Base-by-base conservation (phyloP, 2,888 invertebrate species). In the Mythimna albipuncta region DNA sequence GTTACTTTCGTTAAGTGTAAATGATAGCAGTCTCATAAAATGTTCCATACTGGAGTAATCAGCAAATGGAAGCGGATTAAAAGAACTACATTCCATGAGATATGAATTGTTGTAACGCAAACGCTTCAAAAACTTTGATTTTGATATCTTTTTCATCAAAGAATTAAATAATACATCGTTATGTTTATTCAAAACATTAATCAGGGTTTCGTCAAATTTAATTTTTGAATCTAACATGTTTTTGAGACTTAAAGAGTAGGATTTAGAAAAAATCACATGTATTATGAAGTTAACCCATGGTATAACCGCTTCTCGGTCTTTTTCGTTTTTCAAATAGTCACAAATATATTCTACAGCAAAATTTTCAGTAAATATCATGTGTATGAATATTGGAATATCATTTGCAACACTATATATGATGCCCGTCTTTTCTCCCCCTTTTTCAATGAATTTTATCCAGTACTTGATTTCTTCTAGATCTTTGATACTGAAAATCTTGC, bases 271-370 rank as follows among this genome's bases (percentile, higher is more conserved):
- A 35, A 35, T 9, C 2, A 58, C 32, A 32, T 35, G 32, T 35
- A 19, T 35, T 19, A 58, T 19, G 19, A 58, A 58, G 19, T 35
- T 4, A 19, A 58, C 35, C 57, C 19, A 58, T 58, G 35, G 4
- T 35, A 1, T 58, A 4, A 35, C 35, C 7, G 19, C 19, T 9
- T 58, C 4, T 35, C 19, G 57, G 10, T 19, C 19, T 58, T 58
- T 58, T 58, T 35, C 32, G 16, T 19, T 35, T 58, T 35, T 58
- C 35, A 58, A 58, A 58, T 19, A 35, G 35, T 58, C 35, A 35
- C 57, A 58, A 35, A 58, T 35, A 35, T 58, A 58, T 58, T 58
- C 57, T 32, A 35, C 35, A 35, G 57, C 57, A 58, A 19, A 58
- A 58, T 58, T 35, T 5, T 58, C 57, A 9, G 57, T 58, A 32